Percentiles rank a stretch among this genome's conserved stretches.
These are phyloP conservation scores for Hypsibius dujardini DNA, from an alignment of 1,140 invertebrate species.

Conservation along the genomic window DNA sequence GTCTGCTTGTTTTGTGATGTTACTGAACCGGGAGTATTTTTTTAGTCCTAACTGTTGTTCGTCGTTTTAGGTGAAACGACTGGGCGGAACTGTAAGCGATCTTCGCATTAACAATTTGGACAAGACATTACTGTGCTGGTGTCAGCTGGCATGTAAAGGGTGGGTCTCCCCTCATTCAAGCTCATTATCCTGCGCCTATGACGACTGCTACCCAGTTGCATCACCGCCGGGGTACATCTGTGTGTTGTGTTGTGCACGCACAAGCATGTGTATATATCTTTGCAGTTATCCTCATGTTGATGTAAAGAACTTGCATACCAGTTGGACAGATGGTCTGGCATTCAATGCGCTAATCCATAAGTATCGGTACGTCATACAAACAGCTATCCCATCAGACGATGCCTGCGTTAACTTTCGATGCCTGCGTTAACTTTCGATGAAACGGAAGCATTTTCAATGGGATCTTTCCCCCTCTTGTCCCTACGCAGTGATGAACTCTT, in stretches of 20 bases:
- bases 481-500: conserved; percentile 31
- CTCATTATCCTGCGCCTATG: too few species aligned
- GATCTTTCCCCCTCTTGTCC: background rate
- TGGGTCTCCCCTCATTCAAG: too few species aligned
- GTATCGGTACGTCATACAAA: conserved; percentile 27
- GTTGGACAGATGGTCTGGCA: conserved; percentile 66
- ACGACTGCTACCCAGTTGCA: too few species aligned
- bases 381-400: too few species aligned
- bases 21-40: background rate
- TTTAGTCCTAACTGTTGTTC: background rate
- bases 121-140: conserved; percentile 63
- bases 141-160: conserved; percentile 49
- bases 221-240: too few species aligned
- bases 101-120: conserved; percentile 61
- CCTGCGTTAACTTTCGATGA: conserved; percentile 17
- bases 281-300: conserved; percentile 51
- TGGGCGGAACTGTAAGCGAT: conserved; percentile 31
- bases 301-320: conserved; percentile 61
- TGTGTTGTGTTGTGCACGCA: too few species aligned
- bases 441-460: conserved; percentile 18
- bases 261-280: too few species aligned
- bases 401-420: too few species aligned
- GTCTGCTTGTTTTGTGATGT: too few species aligned
- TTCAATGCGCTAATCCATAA: conserved; percentile 95
- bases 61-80: conserved; percentile 6